These are phyloP conservation scores for Vicugna pacos DNA, from an alignment of 2,113 vertebrate species.

Conservation along the genomic window DNA sequence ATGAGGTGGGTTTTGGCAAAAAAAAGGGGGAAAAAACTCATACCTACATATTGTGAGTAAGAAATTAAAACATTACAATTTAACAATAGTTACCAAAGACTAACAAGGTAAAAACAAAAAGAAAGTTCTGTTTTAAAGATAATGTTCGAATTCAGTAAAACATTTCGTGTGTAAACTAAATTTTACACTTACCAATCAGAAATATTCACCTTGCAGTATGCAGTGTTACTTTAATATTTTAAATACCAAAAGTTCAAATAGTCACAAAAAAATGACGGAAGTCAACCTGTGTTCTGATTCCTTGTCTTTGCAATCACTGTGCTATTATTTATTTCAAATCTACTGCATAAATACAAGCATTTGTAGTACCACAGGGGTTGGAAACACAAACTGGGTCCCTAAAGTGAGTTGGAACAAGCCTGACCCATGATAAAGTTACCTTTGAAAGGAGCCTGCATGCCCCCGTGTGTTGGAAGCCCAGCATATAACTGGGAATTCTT, in stretches of 20 bases:
- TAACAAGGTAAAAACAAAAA: not conserved
- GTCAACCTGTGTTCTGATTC: not conserved
- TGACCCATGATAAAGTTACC: not conserved
- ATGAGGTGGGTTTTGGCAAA: not conserved
- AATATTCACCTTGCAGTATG: not conserved
- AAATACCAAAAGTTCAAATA: not conserved
- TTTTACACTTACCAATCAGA: not conserved
- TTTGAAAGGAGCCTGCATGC: not conserved
- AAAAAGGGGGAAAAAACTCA: not conserved
- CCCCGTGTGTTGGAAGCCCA: not conserved
- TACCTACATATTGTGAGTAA: not conserved
- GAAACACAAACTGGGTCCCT: not conserved
- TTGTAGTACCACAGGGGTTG: not conserved
- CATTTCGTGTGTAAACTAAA: not conserved
- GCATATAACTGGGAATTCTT: not conserved
- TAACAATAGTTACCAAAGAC: not conserved
- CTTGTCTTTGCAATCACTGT: not conserved
- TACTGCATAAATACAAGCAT: not conserved
- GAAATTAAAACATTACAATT: not conserved
- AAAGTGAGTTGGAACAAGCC: not conserved
- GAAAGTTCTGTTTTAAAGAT: not conserved
- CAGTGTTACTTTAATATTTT: not conserved
- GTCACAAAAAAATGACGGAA: not conserved
- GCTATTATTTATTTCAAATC: not conserved
- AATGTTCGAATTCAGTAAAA: not conserved